Base-by-base conservation (phyloP, 2,888 invertebrate species). In the Protonemura montana region DNA sequence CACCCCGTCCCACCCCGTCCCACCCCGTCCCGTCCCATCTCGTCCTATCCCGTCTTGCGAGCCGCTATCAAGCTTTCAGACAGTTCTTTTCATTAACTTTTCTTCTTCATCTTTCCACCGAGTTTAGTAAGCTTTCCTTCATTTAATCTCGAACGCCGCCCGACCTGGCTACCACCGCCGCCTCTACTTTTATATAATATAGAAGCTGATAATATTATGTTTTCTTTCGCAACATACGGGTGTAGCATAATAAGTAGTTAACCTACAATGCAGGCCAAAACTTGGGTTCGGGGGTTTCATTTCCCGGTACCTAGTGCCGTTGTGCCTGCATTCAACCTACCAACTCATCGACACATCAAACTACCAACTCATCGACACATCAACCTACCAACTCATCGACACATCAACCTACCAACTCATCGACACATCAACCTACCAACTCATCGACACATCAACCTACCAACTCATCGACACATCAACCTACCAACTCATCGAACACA, bases 101-200 rank as follows among this genome's bases (percentile, higher is more conserved):
- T 85, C 80, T 85, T 86, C 35, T 85, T 86, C 41, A 82, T 26
- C 76, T 85, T 87, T 85, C 82, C 76, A 30, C 30, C 81, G 86
- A 80, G 85, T 87, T 85, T 85, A 87, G 86, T 87, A 85, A 86
- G 82, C 81, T 85, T 85, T 87, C 86, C 85, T 87, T 87, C 86
- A 87, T 87, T 87, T 87, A 85, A 76, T 87, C 86, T 87, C 77
- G 85, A 41, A 29, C n/a, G n/a, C n/a, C n/a, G n/a, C n/a, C 84
- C 35, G 35, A 25, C 35, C 26, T 77, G 80, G 59, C 84, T 59
- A 21, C 59, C 13, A 21, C 59, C 59, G 16, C 59, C 2, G 59
- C 35, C 5, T 59, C 59, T 59, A 59, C 59, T 59, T n/a, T 59
- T 59, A 59, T 59, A 59, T 59, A 59, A 59, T 59, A 59, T 59